Percentiles rank a stretch among this genome's conserved stretches.
Conservation (phyloP, 1,140 invertebrate genomes). For the Bradysia coprophila region DNA sequence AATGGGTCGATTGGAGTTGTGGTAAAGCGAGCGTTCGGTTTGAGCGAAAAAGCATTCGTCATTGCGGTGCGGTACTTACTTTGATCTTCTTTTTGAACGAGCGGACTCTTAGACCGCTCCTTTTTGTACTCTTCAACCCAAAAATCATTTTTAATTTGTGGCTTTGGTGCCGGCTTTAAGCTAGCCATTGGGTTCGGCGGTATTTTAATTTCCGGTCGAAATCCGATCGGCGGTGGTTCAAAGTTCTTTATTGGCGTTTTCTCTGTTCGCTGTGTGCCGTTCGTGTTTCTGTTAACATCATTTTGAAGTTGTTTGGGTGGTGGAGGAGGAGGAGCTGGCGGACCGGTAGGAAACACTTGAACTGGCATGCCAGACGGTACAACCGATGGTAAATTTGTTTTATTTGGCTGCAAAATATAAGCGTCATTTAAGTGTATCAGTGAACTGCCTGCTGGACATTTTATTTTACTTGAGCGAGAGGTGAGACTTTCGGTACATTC, state of each 20-base stretch:
- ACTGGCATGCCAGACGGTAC: slow-evolving; percentile 14
- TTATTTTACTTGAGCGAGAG: slow-evolving; percentile 6
- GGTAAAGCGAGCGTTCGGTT: too few species aligned
- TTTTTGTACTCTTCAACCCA: slow-evolving; percentile 23
- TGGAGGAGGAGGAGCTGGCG: slow-evolving; percentile 13
- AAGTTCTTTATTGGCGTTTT: slow-evolving; percentile 24
- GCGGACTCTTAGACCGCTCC: slow-evolving; percentile 19
- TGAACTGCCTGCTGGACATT: too few species aligned
- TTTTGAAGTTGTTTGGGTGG: slow-evolving; percentile 31
- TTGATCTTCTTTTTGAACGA: slow-evolving; percentile 1
- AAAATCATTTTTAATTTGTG: slow-evolving; percentile 22
- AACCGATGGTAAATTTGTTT: too few species aligned
- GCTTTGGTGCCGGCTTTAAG: slow-evolving; percentile 27
- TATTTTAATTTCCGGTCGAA: slow-evolving; percentile 44
- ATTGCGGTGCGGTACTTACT: too few species aligned
- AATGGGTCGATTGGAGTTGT: too few species aligned
- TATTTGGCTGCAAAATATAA: too few species aligned
- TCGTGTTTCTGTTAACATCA: slow-evolving; percentile 12
- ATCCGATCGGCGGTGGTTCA: slow-evolving; percentile 23
- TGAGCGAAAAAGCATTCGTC: too few species aligned
- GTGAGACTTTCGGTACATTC: slow-evolving; percentile 17
- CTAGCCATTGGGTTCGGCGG: slow-evolving; percentile 41
- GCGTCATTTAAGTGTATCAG: too few species aligned
- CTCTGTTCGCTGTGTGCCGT: slow-evolving; percentile 16
- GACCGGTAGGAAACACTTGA: slow-evolving; percentile 12